Percentiles rank a stretch among this genome's conserved stretches.
Conservation (phyloP, 2,797 vertebrate genomes). For the Diglossa cyanea region DNA sequence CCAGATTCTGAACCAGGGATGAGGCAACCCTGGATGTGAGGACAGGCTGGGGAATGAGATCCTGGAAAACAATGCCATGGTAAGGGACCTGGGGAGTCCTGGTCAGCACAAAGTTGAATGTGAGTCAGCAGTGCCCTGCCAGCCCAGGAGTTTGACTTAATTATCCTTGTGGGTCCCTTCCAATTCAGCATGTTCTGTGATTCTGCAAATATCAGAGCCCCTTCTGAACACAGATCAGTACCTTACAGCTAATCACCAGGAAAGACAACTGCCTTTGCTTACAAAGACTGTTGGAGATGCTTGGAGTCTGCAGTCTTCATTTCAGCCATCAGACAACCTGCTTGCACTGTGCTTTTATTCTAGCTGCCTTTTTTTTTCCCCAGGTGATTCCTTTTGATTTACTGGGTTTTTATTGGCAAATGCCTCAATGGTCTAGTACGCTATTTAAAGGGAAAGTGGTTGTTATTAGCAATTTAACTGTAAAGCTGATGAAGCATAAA, state of each 20-base stretch:
- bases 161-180: background rate
- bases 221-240: background rate
- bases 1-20: fast-evolving
- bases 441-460: background rate
- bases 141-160: background rate
- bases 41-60: background rate
- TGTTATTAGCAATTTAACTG: background rate
- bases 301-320: background rate
- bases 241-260: background rate
- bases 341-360: background rate
- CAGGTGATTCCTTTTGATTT: background rate
- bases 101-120: background rate
- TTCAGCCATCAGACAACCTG: background rate
- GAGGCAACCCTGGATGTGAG: background rate
- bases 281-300: background rate
- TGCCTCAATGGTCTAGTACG: background rate
- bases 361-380: background rate
- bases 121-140: background rate
- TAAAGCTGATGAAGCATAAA: background rate
- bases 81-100: background rate
- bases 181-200: background rate
- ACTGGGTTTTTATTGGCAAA: background rate
- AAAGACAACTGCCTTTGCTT: background rate
- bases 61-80: background rate
- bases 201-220: background rate